phyloP scores from a whole-genome alignment of 2,113 vertebrate genomes.

The Scartelaos histophorus region DNA sequence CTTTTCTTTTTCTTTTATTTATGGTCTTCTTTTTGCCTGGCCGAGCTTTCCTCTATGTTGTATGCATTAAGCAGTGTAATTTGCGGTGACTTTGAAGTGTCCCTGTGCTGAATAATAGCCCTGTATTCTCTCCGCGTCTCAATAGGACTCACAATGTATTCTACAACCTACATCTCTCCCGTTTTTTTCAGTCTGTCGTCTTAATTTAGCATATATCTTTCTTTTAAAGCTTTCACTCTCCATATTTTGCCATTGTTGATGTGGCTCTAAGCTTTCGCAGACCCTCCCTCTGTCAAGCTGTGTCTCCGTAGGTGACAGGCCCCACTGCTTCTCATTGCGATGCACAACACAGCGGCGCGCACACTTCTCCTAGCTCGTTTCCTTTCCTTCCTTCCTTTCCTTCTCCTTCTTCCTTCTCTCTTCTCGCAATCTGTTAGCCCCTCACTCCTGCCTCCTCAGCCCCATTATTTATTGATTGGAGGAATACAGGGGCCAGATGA shows the following conservation, averaged over 20 bases:
- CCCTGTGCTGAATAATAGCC: background rate
- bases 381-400: too few relatives aligned
- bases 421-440: conserved; percentile 70
- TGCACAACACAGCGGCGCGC: conserved; percentile 35
- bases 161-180: background rate
- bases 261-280: conserved; percentile 18
- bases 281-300: conserved; percentile 6
- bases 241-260: conserved; percentile 16
- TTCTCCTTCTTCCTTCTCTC: too few relatives aligned
- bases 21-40: background rate
- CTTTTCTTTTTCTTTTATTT: conserved; percentile 1
- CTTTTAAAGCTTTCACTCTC: conserved; percentile 3
- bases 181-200: conserved; percentile 11
- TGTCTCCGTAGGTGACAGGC: conserved; percentile 50
- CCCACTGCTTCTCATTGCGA: conserved; percentile 53
- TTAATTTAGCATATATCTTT: conserved; percentile 17
- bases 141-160: background rate
- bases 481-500: conserved; percentile 17
- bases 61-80: conserved; percentile 10
- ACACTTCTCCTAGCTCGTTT: conserved; percentile 23
- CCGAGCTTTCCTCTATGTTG: background rate
- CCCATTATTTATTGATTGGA: conserved; percentile 78
- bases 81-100: conserved; percentile 21
- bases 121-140: conserved; percentile 1
- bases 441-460: conserved; percentile 47